Conservation (phyloP, 2,113 vertebrate genomes). For the Casuarius casuarius region DNA sequence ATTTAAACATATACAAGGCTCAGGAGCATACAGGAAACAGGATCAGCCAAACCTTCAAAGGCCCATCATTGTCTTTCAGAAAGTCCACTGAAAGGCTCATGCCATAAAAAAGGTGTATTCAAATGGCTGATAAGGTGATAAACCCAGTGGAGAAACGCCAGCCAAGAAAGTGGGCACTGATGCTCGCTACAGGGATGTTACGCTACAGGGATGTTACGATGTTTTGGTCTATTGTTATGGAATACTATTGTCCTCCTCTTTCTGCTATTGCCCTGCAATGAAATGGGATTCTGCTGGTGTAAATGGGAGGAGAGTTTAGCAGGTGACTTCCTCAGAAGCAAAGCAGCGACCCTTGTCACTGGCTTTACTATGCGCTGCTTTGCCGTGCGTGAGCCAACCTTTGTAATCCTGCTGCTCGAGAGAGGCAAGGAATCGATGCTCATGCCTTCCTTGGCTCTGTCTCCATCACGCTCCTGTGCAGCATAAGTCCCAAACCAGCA, state of each 20-base stretch:
- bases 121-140: conserved; percentile 25
- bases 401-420: not conserved
- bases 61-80: conserved; percentile 50
- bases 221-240: rapidly evolving
- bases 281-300: not conserved
- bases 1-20: conserved; percentile 64
- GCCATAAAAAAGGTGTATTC: conserved; percentile 51
- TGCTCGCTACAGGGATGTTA: not conserved
- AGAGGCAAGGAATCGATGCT: not conserved
- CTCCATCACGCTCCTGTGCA: not conserved
- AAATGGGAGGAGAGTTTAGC: not conserved
- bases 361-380: not conserved
- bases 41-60: conserved; percentile 33
- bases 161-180: not conserved
- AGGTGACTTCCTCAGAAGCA: not conserved
- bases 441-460: rapidly evolving
- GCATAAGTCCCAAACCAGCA: not conserved
- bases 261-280: not conserved
- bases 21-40: conserved; percentile 44
- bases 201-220: not conserved
- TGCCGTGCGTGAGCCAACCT: not conserved
- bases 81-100: conserved; percentile 26
- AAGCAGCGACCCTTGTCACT: not conserved
- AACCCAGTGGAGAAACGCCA: not conserved
- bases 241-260: not conserved